Evolutionary conservation across 2,888 invertebrate genomes (phyloP).

Genomic region (Cephus pulcher): DNA sequence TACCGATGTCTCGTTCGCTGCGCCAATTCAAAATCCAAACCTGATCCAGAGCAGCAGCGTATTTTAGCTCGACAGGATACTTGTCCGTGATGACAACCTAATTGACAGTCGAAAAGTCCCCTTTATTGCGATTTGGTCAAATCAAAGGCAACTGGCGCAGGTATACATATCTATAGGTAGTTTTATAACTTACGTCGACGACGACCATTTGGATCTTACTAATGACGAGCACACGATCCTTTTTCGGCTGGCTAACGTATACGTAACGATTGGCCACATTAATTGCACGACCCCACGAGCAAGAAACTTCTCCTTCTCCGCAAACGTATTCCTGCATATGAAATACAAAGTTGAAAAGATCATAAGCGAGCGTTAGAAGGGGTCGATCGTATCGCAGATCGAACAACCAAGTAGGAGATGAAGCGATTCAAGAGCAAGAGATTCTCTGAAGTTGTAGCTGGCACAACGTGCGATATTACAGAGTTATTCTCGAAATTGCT

Average conservation of each 20-base stretch:
- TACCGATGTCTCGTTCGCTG: conserved; percentile 70
- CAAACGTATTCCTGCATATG: conserved; percentile 74
- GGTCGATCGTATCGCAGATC: background rate
- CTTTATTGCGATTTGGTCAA: background rate
- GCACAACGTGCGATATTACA: conserved; percentile 3
- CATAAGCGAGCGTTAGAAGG: background rate
- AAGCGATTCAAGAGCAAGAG: too few species aligned
- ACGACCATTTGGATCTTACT: conserved; percentile 80
- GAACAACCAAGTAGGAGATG: too few species aligned
- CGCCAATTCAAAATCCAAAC: conserved; percentile 82
- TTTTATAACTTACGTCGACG: conserved; percentile 70
- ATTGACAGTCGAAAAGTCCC: conserved; percentile 5
- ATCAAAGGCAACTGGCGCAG: background rate
- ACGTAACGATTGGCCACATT: conserved; percentile 79
- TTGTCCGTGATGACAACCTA: conserved; percentile 79
- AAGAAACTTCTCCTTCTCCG: conserved; percentile 75
- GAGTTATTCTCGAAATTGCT: background rate
- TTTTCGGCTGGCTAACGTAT: conserved; percentile 78
- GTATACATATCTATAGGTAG: background rate
- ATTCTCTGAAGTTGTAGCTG: too few species aligned
- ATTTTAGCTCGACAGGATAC: conserved; percentile 77
- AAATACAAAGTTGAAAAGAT: background rate
- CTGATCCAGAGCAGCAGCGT: conserved; percentile 79
- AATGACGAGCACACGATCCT: conserved; percentile 78
- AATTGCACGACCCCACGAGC: conserved; percentile 80